Conservation (phyloP, 2,113 vertebrate genomes). For the Microcebus ravelobensis region DNA sequence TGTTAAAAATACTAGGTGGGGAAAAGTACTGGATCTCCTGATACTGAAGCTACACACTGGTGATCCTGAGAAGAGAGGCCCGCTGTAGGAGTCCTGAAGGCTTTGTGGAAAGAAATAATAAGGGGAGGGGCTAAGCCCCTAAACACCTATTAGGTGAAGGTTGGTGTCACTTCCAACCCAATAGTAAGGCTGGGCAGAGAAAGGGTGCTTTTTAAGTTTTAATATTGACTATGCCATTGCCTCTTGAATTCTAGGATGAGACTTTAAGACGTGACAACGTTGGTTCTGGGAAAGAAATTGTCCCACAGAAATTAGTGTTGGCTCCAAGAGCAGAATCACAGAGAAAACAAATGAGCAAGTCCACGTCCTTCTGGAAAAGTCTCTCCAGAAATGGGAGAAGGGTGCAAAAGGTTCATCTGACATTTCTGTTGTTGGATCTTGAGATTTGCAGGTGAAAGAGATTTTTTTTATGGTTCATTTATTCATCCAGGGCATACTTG, state of each 20-base stretch:
- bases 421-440: not conserved
- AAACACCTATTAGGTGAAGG: not conserved
- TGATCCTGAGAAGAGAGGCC: not conserved
- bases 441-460: not conserved
- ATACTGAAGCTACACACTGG: not conserved
- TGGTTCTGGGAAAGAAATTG: not conserved
- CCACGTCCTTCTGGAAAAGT: not conserved
- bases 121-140: not conserved
- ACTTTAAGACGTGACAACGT: not conserved
- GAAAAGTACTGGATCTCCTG: not conserved
- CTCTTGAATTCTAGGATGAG: not conserved
- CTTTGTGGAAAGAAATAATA: not conserved
- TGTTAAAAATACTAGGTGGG: not conserved
- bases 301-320: not conserved
- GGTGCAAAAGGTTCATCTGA: not conserved
- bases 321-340: not conserved
- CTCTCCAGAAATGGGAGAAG: not conserved
- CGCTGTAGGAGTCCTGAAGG: not conserved
- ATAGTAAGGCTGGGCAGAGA: not conserved
- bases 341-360: not conserved
- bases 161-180: not conserved
- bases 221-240: not conserved
- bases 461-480: not conserved
- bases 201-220: not conserved
- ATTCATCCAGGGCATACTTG: not conserved